Conservation (phyloP, 2,888 invertebrate genomes). For the Ornithoptera priamus region DNA sequence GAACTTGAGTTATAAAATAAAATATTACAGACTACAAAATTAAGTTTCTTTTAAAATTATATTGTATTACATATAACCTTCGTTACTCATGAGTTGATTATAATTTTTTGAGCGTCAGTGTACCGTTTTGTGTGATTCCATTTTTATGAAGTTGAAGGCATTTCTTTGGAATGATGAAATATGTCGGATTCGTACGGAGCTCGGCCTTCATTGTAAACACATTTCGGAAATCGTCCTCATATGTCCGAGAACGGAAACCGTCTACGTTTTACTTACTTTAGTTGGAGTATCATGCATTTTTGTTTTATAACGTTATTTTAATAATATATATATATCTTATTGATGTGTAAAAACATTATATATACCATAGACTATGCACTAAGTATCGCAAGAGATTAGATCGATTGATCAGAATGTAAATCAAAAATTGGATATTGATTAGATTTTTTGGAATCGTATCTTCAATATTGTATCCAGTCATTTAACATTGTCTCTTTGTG, state of each 20-base stretch:
- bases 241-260: constrained; percentile 59
- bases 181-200: constrained; percentile 60
- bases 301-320: constrained; percentile 39
- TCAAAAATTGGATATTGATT: no score
- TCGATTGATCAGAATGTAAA: no score
- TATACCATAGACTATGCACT: no score
- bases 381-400: no score
- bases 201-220: constrained; percentile 74
- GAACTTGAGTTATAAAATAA: no score
- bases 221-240: constrained; percentile 70
- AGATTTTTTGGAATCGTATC: no score
- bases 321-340: no score
- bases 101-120: constrained; percentile 33
- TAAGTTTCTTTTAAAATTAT: no score
- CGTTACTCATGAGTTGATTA: neutral
- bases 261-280: constrained; percentile 62
- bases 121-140: constrained; percentile 58
- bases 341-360: no score
- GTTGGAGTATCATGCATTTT: constrained; percentile 50
- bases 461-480: no score
- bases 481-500: neutral
- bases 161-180: constrained; percentile 75
- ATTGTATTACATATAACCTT: neutral
- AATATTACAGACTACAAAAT: no score
- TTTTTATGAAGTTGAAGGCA: constrained; percentile 61